phyloP scores from a whole-genome alignment of 2,888 invertebrate species.

The Troides aeacus region DNA sequence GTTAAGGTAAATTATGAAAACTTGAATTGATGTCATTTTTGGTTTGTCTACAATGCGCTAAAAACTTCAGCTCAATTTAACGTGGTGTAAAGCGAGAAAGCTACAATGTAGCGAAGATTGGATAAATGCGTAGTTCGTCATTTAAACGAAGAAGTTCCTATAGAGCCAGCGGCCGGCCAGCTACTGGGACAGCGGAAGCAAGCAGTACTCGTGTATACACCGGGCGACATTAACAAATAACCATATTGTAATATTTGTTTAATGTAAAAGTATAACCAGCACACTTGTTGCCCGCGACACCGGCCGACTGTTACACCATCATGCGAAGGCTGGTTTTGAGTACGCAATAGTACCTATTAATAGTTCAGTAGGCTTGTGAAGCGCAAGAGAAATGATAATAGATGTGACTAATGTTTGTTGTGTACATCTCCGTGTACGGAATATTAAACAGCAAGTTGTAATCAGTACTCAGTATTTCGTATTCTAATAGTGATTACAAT shows the following conservation, averaged over 20 bases:
- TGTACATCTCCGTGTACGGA: conserved; percentile 16
- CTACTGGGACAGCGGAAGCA: too few relatives aligned
- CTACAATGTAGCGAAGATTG: too few relatives aligned
- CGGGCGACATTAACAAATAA: too few relatives aligned
- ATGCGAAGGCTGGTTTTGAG: conserved; percentile 8
- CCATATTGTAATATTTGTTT: too few relatives aligned
- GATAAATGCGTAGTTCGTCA: too few relatives aligned
- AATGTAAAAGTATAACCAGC: too few relatives aligned
- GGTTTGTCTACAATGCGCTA: background rate
- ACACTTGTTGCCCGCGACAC: too few relatives aligned
- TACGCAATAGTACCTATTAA: conserved; percentile 11
- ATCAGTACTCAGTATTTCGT: background rate
- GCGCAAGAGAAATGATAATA: conserved; percentile 26
- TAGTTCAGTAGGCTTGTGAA: conserved; percentile 13
- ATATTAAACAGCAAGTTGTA: conserved; percentile 9
- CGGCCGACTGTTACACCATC: conserved; percentile 16
- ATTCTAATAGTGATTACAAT: background rate
- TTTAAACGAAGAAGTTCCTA: too few relatives aligned
- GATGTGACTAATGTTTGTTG: conserved; percentile 25
- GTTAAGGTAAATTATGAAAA: background rate
- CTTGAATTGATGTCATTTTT: background rate
- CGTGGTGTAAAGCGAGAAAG: background rate
- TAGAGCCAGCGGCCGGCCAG: too few relatives aligned
- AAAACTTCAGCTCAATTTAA: background rate
- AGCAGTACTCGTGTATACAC: too few relatives aligned